Evolutionary conservation across 2,113 vertebrate species (phyloP).

Genomic region (Fregata magnificens): DNA sequence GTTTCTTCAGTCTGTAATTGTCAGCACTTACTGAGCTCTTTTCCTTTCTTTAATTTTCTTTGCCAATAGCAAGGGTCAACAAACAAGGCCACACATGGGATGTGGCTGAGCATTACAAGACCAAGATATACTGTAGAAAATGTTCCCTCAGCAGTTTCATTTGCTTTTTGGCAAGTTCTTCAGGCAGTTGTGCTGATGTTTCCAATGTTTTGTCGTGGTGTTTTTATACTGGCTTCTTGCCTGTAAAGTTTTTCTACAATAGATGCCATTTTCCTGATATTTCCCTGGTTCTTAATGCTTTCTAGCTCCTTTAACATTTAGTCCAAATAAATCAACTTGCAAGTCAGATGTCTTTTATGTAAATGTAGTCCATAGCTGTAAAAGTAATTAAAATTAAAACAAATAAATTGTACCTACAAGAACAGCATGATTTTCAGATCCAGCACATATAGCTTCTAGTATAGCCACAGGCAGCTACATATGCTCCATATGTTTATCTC

Average conservation of each 20-base stretch:
- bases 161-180: constrained; percentile 1
- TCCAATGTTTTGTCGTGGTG: background rate
- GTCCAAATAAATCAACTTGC: background rate
- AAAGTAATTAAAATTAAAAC: background rate
- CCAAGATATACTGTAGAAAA: background rate
- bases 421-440: background rate
- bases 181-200: background rate
- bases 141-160: background rate
- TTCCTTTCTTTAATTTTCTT: background rate
- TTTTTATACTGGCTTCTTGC: background rate
- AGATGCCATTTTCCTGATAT: background rate
- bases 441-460: background rate
- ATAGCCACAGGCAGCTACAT: background rate
- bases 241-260: background rate
- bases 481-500: background rate
- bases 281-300: background rate
- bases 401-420: background rate
- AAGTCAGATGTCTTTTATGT: background rate
- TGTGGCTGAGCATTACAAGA: background rate
- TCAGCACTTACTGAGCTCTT: background rate
- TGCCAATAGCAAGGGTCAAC: background rate
- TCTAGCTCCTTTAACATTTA: background rate
- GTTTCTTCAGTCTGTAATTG: background rate
- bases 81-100: background rate
- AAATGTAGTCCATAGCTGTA: background rate